These are phyloP conservation scores for Crenuchus spilurus DNA, from an alignment of 2,797 vertebrate genomes.

Conservation along the genomic window DNA sequence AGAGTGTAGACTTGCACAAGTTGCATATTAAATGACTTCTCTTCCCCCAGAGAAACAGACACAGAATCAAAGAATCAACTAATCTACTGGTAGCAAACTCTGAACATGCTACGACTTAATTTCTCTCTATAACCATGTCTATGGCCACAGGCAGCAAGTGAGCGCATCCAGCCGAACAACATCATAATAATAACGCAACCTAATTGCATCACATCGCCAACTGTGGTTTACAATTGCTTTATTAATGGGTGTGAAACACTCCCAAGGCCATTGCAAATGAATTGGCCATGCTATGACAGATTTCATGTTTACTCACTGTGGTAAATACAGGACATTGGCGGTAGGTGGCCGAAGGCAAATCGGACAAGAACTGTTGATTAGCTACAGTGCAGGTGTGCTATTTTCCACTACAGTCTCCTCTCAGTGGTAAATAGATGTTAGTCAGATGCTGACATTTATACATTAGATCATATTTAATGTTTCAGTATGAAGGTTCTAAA, in stretches of 20 bases:
- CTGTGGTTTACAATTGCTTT: constrained; percentile 39
- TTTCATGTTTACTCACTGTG: constrained; percentile 3
- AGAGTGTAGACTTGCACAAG: background rate
- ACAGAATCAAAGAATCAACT: constrained; percentile 28
- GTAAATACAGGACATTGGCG: constrained; percentile 9
- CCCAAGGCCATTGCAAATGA: constrained; percentile 30
- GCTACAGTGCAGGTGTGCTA: constrained; percentile 17
- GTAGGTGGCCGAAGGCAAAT: constrained; percentile 15
- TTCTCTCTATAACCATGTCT: constrained; percentile 27
- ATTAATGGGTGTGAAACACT: constrained; percentile 40
- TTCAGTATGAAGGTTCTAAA: too few relatives aligned
- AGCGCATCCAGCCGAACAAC: constrained; percentile 18
- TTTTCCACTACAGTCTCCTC: background rate
- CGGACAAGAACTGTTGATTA: constrained; percentile 16
- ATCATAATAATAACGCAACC: constrained; percentile 16
- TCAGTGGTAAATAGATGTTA: background rate
- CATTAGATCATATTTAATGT: too few relatives aligned
- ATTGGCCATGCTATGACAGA: background rate
- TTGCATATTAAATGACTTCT: background rate
- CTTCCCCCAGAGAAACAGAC: background rate
- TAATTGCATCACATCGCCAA: constrained; percentile 41
- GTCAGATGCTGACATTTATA: constrained; percentile 52
- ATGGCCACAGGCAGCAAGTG: constrained; percentile 29
- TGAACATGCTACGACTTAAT: constrained; percentile 36
- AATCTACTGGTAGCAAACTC: constrained; percentile 32